A percentile compares a stretch with the other conserved stretches of the same genome.
Conservation (phyloP, 2,113 vertebrate genomes). For the Protobothrops flavoviridis region DNA sequence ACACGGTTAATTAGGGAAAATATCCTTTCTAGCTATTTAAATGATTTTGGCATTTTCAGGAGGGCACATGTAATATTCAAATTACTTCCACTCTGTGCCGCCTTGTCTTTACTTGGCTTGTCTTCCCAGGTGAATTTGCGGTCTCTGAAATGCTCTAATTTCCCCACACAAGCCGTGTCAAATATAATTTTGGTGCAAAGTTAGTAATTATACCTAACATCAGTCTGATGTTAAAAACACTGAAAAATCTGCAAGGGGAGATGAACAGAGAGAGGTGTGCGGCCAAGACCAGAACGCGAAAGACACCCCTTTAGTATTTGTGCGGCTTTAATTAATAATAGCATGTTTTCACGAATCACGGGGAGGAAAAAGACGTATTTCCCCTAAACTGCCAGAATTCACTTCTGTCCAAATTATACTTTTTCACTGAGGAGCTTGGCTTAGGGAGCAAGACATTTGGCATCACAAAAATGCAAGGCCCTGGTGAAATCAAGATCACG, state of each 20-base stretch:
- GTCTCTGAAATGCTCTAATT: slow-evolving; percentile 92
- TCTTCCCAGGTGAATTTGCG: slow-evolving; percentile 88
- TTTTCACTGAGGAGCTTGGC: slow-evolving; percentile 53
- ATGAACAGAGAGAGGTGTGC: slow-evolving; percentile 85
- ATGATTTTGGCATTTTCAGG: slow-evolving; percentile 92
- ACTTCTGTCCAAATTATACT: slow-evolving; percentile 81
- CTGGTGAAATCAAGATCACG: neutral
- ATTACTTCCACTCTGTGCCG: slow-evolving; percentile 78
- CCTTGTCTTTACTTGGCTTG: slow-evolving; percentile 73
- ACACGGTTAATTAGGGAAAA: slow-evolving; percentile 65
- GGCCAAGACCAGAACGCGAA: slow-evolving; percentile 89
- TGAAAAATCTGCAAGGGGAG: slow-evolving; percentile 97
- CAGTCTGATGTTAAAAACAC: slow-evolving; percentile 94
- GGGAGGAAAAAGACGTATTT: slow-evolving; percentile 67
- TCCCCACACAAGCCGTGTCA: slow-evolving; percentile 90
- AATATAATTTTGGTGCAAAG: slow-evolving; percentile 94
- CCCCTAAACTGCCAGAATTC: slow-evolving; percentile 75
- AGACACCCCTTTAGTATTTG: slow-evolving; percentile 81
- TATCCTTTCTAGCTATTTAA: slow-evolving; percentile 91
- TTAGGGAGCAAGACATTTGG: slow-evolving; percentile 37
- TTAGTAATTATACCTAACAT: slow-evolving; percentile 96
- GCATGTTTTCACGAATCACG: slow-evolving; percentile 83
- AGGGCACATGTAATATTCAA: slow-evolving; percentile 94
- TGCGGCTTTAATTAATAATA: slow-evolving; percentile 92
- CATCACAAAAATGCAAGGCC: slow-evolving; percentile 39